Evolutionary conservation across 2,888 invertebrate species (phyloP).

Genomic region (Machimus rusticus): DNA sequence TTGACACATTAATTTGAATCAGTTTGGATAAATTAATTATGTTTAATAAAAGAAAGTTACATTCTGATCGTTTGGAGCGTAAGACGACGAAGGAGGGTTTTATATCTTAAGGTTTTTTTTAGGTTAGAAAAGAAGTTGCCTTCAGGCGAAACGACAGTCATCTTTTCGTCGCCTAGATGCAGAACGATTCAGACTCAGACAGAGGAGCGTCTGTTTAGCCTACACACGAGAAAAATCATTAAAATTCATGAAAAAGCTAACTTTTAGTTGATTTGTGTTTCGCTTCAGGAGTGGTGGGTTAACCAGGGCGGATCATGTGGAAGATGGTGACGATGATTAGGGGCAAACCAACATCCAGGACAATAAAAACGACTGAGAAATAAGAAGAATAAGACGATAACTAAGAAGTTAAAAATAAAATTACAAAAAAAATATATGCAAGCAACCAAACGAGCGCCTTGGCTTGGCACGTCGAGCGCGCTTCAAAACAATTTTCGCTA

Average conservation of each 20-base stretch:
- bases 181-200: not conserved
- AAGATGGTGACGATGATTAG: not conserved
- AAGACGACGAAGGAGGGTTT: not conserved
- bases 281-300: not conserved
- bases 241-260: not conserved
- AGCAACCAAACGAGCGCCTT: not conserved
- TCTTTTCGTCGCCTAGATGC: not conserved
- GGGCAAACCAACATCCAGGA: not conserved
- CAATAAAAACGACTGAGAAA: not conserved
- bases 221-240: not conserved
- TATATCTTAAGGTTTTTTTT: not conserved
- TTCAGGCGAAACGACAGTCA: not conserved
- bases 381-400: not conserved
- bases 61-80: not conserved
- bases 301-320: not conserved
- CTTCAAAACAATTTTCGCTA: slow-evolving; percentile 1
- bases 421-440: not conserved
- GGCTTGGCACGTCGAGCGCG: not conserved
- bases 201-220: not conserved
- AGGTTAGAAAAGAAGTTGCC: not conserved
- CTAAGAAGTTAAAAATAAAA: not conserved
- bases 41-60: not conserved
- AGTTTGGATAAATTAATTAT: not conserved
- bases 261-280: not conserved
- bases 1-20: not conserved